phyloP scores from a whole-genome alignment of 2,888 invertebrate species.

The Nezara viridula region DNA sequence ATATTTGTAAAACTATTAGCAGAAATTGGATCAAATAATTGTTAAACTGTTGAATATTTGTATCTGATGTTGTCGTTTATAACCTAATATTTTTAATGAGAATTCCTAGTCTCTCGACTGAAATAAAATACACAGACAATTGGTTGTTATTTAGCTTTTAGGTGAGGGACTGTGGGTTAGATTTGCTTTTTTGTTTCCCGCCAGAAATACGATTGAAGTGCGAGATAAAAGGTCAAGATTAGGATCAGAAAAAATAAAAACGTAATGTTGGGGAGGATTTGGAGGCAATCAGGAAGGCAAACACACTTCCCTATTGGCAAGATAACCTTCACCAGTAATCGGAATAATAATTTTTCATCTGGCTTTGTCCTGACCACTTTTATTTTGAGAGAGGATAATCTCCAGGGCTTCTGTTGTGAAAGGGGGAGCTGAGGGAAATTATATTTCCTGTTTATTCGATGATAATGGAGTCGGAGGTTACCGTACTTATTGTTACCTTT shows the following conservation, averaged over 20 bases:
- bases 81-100: too few relatives aligned
- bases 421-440: background rate
- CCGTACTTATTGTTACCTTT: background rate
- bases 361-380: background rate
- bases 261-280: background rate
- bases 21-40: too few relatives aligned
- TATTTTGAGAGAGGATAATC: constrained; percentile 29
- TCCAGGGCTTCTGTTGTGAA: background rate
- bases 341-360: constrained; percentile 24
- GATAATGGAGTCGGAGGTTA: background rate
- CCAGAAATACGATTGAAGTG: background rate
- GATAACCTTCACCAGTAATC: background rate
- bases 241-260: background rate
- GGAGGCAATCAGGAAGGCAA: constrained; percentile 18
- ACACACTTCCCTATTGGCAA: background rate
- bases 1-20: too few relatives aligned
- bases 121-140: too few relatives aligned
- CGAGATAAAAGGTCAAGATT: background rate
- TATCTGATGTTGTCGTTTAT: too few relatives aligned
- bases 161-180: too few relatives aligned
- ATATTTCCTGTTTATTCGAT: background rate
- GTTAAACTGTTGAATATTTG: too few relatives aligned
- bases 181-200: background rate
- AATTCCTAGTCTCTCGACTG: too few relatives aligned
- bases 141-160: too few relatives aligned